These are phyloP conservation scores for Ashinkailepas kermadecensis DNA, from an alignment of 2,888 invertebrate species.

Conservation along the genomic window DNA sequence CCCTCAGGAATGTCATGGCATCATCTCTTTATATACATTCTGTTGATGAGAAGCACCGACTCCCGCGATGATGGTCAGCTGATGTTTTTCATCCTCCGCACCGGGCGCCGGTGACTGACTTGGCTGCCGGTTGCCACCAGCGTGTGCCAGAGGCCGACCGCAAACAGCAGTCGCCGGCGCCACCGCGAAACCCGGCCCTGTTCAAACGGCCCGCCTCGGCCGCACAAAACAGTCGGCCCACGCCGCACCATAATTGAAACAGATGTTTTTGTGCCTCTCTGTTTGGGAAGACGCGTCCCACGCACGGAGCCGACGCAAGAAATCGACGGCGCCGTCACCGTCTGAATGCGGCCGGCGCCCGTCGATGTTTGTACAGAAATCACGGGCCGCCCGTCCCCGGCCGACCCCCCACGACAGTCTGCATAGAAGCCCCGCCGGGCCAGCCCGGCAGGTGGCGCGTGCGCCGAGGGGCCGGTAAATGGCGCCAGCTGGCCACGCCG, in stretches of 20 bases:
- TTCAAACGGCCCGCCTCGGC: not conserved
- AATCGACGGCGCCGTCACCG: not conserved
- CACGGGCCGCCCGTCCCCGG: not conserved
- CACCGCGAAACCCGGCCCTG: not conserved
- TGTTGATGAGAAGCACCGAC: too few relatives aligned
- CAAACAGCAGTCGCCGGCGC: too few relatives aligned
- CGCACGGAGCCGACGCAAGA: not conserved
- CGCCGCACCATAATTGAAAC: not conserved
- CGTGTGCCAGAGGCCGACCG: too few relatives aligned
- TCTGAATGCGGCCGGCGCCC: not conserved
- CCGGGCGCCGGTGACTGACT: too few relatives aligned
- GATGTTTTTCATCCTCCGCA: too few relatives aligned
- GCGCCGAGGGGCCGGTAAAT: not conserved
- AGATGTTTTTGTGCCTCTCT: not conserved
- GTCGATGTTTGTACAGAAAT: not conserved
- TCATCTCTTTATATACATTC: too few relatives aligned
- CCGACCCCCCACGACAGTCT: not conserved
- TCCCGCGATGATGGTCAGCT: too few relatives aligned
- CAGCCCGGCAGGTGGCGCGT: not conserved
- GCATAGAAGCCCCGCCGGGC: not conserved
- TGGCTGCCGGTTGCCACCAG: too few relatives aligned
- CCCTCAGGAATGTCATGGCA: too few relatives aligned
- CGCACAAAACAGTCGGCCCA: not conserved
- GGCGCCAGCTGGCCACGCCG: not conserved
- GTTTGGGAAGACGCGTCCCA: not conserved